Percentiles rank a stretch among this genome's conserved stretches.
Conservation (phyloP, 2,797 vertebrate genomes). For the Chelmon rostratus region DNA sequence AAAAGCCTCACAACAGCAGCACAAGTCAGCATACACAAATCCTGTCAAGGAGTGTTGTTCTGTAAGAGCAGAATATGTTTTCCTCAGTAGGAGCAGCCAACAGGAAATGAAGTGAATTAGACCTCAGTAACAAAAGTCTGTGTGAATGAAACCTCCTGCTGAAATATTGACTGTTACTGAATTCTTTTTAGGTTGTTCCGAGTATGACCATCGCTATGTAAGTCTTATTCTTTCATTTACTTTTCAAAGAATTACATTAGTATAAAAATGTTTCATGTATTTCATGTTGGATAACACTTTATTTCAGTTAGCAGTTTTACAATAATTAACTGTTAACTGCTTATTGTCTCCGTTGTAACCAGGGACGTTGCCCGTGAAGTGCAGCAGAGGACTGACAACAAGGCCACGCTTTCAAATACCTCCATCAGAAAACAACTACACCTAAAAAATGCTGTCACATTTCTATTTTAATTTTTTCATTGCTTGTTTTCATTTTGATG, state of each 20-base stretch:
- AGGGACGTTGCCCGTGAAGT: rapidly evolving
- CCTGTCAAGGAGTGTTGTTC: background rate
- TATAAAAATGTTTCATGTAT: background rate
- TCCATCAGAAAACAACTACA: background rate
- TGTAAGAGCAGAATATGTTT: background rate
- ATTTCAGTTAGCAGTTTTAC: background rate
- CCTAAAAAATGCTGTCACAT: too few species aligned
- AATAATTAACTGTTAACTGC: background rate
- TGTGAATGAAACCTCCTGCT: background rate
- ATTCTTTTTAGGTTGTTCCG: background rate
- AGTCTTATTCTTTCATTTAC: constrained; percentile 8
- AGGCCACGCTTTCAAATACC: too few species aligned
- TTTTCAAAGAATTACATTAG: background rate
- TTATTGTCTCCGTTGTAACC: background rate
- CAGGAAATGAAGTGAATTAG: background rate
- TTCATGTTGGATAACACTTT: background rate
- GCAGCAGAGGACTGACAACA: background rate
- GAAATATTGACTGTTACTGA: background rate
- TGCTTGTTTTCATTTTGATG: background rate
- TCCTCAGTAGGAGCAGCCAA: background rate
- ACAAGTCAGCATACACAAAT: too few species aligned
- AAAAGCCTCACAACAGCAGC: background rate
- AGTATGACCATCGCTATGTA: rapidly evolving
- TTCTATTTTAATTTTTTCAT: background rate
- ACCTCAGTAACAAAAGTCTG: background rate